Evolutionary conservation across 64 coral and sea anemone genomes (phyloP).

Genomic region (Stichodactyla mertensii): DNA sequence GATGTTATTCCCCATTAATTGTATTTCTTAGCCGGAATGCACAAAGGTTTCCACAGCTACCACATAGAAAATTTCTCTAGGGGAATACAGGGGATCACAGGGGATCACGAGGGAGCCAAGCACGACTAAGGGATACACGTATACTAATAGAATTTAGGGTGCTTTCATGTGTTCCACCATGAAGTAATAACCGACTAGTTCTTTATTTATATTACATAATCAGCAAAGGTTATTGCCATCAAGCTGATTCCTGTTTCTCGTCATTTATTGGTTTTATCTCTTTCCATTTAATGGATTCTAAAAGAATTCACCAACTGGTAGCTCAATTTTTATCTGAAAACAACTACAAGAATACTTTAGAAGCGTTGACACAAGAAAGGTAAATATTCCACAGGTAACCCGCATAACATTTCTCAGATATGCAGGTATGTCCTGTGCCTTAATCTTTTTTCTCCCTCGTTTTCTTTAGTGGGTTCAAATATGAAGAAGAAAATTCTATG

Average conservation of each 20-base stretch:
- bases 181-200: too few relatives aligned
- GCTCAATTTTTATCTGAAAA: conserved; percentile 24
- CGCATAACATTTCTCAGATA: background rate
- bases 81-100: too few relatives aligned
- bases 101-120: too few relatives aligned
- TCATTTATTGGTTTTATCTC: background rate
- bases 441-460: background rate
- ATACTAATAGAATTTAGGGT: too few relatives aligned
- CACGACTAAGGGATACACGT: too few relatives aligned
- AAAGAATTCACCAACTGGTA: conserved; percentile 1
- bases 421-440: background rate
- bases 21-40: too few relatives aligned
- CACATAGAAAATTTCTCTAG: too few relatives aligned
- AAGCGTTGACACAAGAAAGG: conserved; percentile 2
- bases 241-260: background rate
- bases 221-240: too few relatives aligned
- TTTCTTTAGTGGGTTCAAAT: conserved; percentile 4
- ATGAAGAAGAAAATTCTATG: background rate
- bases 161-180: too few relatives aligned
- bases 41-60: too few relatives aligned
- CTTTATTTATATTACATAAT: too few relatives aligned
- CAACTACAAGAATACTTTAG: background rate
- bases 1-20: too few relatives aligned
- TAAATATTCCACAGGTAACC: background rate
- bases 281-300: background rate